Evolutionary conservation across 1,140 invertebrate genomes (phyloP).

Genomic region (Cydia fagiglandana): DNA sequence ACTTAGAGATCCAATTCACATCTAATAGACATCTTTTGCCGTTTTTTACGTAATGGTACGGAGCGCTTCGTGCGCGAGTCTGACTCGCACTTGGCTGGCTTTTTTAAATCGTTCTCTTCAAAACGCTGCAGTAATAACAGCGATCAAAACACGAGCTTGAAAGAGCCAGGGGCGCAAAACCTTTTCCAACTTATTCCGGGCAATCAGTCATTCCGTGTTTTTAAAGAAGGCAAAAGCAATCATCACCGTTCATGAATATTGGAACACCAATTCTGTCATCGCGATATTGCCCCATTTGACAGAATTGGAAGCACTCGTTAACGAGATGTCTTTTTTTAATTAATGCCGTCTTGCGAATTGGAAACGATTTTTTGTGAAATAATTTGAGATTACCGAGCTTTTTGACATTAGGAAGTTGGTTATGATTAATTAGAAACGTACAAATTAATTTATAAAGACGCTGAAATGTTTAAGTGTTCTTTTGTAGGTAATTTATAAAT

Average conservation of each 20-base stretch:
- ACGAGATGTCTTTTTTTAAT: conserved; percentile 27
- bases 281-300: neutral
- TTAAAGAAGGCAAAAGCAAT: conserved; percentile 5
- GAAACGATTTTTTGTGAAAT: neutral
- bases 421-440: neutral
- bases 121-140: neutral
- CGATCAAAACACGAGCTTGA: neutral
- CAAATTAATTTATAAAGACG: neutral
- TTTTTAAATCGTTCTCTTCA: neutral
- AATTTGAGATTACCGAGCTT: neutral
- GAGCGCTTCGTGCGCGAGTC: no score
- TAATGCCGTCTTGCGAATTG: conserved; percentile 5
- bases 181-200: neutral
- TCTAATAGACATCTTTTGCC: no score
- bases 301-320: conserved; percentile 16
- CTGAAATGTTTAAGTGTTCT: neutral
- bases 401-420: neutral
- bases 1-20: no score
- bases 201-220: neutral
- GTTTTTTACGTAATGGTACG: no score
- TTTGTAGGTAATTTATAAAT: no score
- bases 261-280: conserved; percentile 12
- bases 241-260: conserved; percentile 19
- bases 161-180: neutral
- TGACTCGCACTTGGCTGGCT: no score